Evolutionary conservation across 2,113 vertebrate species (phyloP).

Genomic region (Stigmatopora argus): DNA sequence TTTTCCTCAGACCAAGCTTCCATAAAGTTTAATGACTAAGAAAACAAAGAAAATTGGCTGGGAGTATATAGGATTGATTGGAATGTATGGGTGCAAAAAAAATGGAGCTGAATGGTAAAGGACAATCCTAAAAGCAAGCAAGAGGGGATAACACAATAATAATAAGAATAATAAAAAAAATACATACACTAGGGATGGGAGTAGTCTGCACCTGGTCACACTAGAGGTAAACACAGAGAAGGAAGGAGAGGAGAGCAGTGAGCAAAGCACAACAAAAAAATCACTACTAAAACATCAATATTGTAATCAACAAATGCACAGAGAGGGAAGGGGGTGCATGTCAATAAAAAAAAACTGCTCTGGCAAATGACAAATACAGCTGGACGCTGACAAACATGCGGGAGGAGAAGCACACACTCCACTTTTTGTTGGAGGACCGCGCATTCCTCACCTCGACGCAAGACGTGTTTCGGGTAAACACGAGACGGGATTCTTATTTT

Average conservation of each 20-base stretch:
- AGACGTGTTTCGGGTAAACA: conserved; percentile 58
- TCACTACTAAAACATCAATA: conserved; percentile 42
- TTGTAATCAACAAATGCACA: conserved; percentile 46
- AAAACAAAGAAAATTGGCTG: background rate
- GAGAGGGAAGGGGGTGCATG: conserved; percentile 35
- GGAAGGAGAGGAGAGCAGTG: conserved; percentile 39
- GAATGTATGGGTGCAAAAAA: conserved; percentile 5
- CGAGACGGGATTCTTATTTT: conserved; percentile 30
- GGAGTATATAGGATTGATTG: background rate
- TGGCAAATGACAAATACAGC: conserved; percentile 60
- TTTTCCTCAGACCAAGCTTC: background rate
- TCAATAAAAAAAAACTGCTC: conserved; percentile 53
- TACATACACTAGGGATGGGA: conserved; percentile 92
- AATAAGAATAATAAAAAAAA: conserved; percentile 63
- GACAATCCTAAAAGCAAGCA: background rate
- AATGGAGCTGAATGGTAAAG: conserved; percentile 33
- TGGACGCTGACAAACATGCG: conserved; percentile 39
- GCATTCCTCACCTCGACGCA: conserved; percentile 50
- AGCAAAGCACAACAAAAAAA: conserved; percentile 46
- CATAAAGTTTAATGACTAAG: background rate
- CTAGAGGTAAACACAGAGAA: conserved; percentile 67
- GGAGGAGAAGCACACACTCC: background rate
- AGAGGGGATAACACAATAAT: conserved; percentile 17
- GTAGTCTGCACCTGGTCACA: conserved; percentile 92
- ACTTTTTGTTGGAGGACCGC: conserved; percentile 46